phyloP scores from a whole-genome alignment of 92 coral and sea anemone species.

The Paragorgia papillata region DNA sequence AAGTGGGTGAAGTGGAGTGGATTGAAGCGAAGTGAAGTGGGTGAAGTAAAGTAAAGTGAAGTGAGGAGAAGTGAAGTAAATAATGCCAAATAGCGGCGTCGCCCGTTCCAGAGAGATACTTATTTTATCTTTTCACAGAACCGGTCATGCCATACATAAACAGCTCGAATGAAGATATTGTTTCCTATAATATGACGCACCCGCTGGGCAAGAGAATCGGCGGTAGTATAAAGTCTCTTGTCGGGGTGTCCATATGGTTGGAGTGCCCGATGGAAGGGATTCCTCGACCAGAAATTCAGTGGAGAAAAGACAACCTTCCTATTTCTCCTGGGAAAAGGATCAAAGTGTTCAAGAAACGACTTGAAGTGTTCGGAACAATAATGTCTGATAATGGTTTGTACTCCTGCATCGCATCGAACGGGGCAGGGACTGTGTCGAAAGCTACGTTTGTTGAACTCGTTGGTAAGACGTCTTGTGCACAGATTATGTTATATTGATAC shows the following conservation, averaged over 20 bases:
- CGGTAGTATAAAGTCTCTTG: conserved; percentile 63
- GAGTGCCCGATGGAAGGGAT: conserved; percentile 78
- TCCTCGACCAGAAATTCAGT: conserved; percentile 77
- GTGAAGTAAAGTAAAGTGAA: too few species aligned
- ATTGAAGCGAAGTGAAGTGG: too few species aligned
- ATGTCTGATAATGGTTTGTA: conserved; percentile 68
- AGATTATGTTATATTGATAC: too few species aligned
- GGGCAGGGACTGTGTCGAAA: conserved; percentile 62
- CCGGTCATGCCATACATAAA: conserved; percentile 74
- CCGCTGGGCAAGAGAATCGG: conserved; percentile 68
- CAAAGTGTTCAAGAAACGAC: not conserved
- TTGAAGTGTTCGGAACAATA: conserved; percentile 32
- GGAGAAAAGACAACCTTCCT: conserved; percentile 63
- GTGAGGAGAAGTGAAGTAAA: too few species aligned
- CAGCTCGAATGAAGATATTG: conserved; percentile 59
- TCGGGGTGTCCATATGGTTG: conserved; percentile 69
- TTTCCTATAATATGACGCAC: conserved; percentile 54
- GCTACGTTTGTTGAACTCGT: conserved; percentile 28
- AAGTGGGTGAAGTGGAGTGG: too few species aligned
- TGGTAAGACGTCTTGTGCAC: conserved; percentile 29
- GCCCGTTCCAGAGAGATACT: too few species aligned
- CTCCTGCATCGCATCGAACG: conserved; percentile 79
- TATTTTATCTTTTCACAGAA: conserved; percentile 38
- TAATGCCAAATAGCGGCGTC: too few species aligned
- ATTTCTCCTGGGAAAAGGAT: conserved; percentile 36